These are phyloP conservation scores for Plectropomus leopardus DNA, from an alignment of 2,113 vertebrate species.

Conservation along the genomic window DNA sequence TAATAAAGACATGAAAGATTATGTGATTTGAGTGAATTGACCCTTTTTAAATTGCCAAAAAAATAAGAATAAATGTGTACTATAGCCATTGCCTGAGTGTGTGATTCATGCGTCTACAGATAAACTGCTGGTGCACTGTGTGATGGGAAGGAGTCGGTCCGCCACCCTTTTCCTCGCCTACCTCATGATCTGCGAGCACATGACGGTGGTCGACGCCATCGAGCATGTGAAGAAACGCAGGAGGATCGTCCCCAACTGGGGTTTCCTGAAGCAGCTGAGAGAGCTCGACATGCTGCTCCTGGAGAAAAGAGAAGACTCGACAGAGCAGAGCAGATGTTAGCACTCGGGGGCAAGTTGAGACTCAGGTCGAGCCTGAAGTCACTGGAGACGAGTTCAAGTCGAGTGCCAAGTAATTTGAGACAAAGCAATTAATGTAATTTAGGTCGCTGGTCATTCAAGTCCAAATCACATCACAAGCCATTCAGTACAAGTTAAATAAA, in stretches of 20 bases:
- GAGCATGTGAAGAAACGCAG: slow-evolving; percentile 90
- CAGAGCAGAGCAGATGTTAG: slow-evolving; percentile 13
- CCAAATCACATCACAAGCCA: too few species aligned
- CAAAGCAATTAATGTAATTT: too few species aligned
- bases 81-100: background rate
- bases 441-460: background rate
- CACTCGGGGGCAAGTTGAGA: background rate
- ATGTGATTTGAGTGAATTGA: background rate
- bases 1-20: background rate
- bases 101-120: slow-evolving; percentile 77
- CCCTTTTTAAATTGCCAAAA: too few species aligned
- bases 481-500: too few species aligned
- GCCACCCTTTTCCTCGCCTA: slow-evolving; percentile 95
- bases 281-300: slow-evolving; percentile 89
- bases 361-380: background rate
- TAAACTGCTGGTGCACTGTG: slow-evolving; percentile 96
- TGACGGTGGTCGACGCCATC: slow-evolving; percentile 94
- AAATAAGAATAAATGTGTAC: background rate
- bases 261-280: slow-evolving; percentile 96
- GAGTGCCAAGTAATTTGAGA: background rate
- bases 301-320: slow-evolving; percentile 72
- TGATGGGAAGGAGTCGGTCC: slow-evolving; percentile 97
- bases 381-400: background rate
- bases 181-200: slow-evolving; percentile 94
- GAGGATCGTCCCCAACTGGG: slow-evolving; percentile 94